Evolutionary conservation across 2,888 invertebrate genomes (phyloP), one percentile per base, ranked within the genome.

Genomic region (Machimus rusticus): DNA sequence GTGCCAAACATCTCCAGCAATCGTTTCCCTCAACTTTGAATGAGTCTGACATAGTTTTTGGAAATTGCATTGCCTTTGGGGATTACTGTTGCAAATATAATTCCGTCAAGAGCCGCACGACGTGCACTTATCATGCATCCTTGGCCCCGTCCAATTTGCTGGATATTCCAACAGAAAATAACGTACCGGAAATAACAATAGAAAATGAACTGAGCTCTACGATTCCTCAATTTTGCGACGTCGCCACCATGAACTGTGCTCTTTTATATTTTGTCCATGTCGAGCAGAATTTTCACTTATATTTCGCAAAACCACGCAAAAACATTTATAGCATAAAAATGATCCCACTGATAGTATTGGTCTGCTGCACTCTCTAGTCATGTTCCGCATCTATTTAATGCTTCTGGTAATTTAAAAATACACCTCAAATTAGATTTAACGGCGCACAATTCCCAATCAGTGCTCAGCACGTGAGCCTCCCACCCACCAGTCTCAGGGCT

Each of bases 391-490:
- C 12, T 19, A 19, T 23, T 66, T 66, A 66, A 66, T 28, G 28
- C 12, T 66, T 28, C 12, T 66, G 79, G 51, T 79, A 51, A 79
- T 79, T 79, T 79, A 55, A 79, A 79, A 51, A 79, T 79, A 79
- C 51, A 79, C 51, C 79, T 51, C 31, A 79, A 79, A 79, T 79
- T 79, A 55, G 79, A 51, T 79, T 79, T 51, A 79, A 51, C 14
- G 16, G 79, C 31, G 16, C 79, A 79, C 79, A 79, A 79, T 79
- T 79, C 79, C 31, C 79, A 79, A 79, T 79, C 79, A 79, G 79
- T 79, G 39, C 51, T 5, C 28, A 51, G 79, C 28, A 79, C 79
- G 79, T 79, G 79, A 79, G 51, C 5, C 28, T 51, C 8, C 46
- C 79, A 66, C 12, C 23, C 28, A 2, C 23, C 19, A 28, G 66